phyloP scores from a whole-genome alignment of 2,888 invertebrate genomes.

The Caenorhabditis becei region DNA sequence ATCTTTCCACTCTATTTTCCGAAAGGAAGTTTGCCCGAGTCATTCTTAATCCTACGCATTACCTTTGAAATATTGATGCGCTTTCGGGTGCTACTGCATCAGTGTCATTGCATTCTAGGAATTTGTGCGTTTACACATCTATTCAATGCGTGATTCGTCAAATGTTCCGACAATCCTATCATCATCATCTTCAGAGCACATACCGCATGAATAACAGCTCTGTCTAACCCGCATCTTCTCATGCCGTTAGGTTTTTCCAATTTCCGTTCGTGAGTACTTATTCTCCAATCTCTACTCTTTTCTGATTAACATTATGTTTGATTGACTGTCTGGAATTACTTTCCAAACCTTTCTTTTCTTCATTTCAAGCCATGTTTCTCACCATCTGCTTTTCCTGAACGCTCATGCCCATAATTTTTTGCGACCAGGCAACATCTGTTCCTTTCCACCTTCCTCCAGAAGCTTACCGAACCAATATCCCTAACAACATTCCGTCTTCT shows the following conservation, averaged over 20 bases:
- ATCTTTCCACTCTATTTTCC: constrained; percentile 31
- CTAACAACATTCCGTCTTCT: neutral
- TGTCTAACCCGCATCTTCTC: neutral
- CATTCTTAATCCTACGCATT: constrained; percentile 59
- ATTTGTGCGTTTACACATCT: neutral
- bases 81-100: constrained; percentile 18
- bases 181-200: no score
- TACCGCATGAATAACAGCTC: no score
- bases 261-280: neutral
- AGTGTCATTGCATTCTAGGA: constrained; percentile 28
- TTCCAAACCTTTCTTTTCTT: no score
- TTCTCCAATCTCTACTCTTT: neutral
- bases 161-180: no score
- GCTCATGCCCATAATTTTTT: neutral
- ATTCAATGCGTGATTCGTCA: neutral
- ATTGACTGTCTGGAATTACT: no score
- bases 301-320: no score
- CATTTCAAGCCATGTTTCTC: no score
- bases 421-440: no score
- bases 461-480: neutral
- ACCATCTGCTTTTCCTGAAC: no score
- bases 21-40: constrained; percentile 43
- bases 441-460: no score
- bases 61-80: constrained; percentile 63
- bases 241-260: constrained; percentile 5